Conservation (phyloP, 2,797 vertebrate species). For the Neosilurus mollespiculum region DNA sequence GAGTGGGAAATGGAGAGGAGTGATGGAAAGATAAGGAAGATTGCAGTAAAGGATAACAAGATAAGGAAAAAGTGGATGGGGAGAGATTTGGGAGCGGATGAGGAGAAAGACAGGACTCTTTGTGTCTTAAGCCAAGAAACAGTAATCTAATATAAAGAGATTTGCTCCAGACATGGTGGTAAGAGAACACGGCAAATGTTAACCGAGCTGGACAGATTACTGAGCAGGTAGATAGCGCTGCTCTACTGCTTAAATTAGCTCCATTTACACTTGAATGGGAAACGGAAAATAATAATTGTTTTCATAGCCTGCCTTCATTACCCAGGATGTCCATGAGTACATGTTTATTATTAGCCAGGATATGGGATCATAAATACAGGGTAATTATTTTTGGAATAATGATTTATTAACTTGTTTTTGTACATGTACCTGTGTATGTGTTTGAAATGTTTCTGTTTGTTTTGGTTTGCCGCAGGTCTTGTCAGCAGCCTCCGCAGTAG, state of each 20-base stretch:
- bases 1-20: background rate
- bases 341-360: background rate
- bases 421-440: background rate
- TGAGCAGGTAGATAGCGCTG: constrained; percentile 15
- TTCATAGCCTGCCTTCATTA: background rate
- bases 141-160: constrained; percentile 50
- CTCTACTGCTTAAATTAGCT: background rate
- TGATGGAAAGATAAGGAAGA: constrained; percentile 38
- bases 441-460: background rate
- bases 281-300: background rate
- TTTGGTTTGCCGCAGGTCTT: constrained; percentile 75
- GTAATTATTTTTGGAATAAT: background rate
- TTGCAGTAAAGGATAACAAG: constrained; percentile 28
- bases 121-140: constrained; percentile 40
- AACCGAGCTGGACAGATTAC: constrained; percentile 21
- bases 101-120: constrained; percentile 37
- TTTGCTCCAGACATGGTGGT: constrained; percentile 30
- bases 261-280: background rate
- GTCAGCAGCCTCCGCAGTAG: constrained; percentile 92
- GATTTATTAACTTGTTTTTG: background rate
- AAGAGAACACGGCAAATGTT: constrained; percentile 26
- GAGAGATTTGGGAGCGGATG: constrained; percentile 20
- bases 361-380: background rate
- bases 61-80: constrained; percentile 29
- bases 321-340: background rate